Evolutionary conservation across 2,888 invertebrate genomes (phyloP).

Genomic region (Volucella inflata): DNA sequence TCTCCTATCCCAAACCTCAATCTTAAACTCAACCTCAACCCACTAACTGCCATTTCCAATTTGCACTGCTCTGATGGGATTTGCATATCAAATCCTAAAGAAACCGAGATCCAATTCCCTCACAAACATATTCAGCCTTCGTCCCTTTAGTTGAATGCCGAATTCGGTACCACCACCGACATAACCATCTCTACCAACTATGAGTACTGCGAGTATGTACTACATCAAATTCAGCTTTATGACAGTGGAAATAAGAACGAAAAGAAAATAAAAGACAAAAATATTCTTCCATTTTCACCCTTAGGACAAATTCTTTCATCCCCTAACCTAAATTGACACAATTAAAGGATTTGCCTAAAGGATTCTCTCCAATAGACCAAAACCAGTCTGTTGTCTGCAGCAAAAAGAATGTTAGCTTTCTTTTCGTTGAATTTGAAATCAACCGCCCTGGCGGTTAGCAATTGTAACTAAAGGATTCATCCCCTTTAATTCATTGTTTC

Average conservation of each 20-base stretch:
- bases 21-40: conserved; percentile 32
- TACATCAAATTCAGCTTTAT: conserved; percentile 37
- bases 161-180: too few species aligned
- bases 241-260: conserved; percentile 11
- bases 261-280: not conserved
- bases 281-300: not conserved
- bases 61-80: conserved; percentile 62
- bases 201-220: too few species aligned
- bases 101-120: conserved; percentile 4
- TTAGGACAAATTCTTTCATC: not conserved
- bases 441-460: conserved; percentile 10
- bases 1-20: conserved; percentile 3
- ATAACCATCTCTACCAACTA: too few species aligned
- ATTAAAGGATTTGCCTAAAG: conserved; percentile 65
- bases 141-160: not conserved
- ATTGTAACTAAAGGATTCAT: conserved; percentile 25
- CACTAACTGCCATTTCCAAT: conserved; percentile 54
- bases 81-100: conserved; percentile 58
- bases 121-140: conserved; percentile 14
- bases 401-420: not conserved
- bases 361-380: conserved; percentile 11
- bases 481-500: not conserved
- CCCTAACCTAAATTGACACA: conserved; percentile 59
- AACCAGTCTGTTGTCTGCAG: not conserved
- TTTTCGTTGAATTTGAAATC: conserved; percentile 46